A percentile compares a stretch with the other conserved stretches of the same genome.
phyloP scores from a whole-genome alignment of 2,888 invertebrate species.

The Lepidocyrtinus sp. region DNA sequence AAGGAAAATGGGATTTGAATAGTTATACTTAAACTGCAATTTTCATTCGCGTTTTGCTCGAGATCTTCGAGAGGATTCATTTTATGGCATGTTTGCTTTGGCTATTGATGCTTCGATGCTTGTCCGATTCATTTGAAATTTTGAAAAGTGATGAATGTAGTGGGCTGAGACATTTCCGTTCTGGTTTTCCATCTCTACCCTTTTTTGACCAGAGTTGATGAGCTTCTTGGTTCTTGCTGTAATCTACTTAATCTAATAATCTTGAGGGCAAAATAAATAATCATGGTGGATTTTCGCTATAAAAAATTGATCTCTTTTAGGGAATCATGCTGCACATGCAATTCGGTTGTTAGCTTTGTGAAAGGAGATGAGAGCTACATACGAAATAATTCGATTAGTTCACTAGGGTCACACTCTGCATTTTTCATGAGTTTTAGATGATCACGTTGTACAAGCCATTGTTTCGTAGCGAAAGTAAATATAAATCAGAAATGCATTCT shows the following conservation, averaged over 20 bases:
- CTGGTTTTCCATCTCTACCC: neutral
- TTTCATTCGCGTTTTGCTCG: neutral
- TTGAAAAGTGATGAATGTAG: neutral
- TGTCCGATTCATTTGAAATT: neutral
- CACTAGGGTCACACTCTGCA: too few species aligned
- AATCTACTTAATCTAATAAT: neutral
- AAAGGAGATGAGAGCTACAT: neutral
- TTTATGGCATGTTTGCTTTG: neutral
- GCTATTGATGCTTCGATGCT: neutral
- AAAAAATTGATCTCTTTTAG: neutral
- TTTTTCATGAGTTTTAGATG: neutral
- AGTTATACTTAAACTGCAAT: neutral
- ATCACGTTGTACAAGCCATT: neutral
- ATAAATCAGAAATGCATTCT: neutral
- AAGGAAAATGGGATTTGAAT: neutral
- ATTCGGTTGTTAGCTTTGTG: neutral
- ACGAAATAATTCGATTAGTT: too few species aligned
- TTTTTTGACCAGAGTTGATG: neutral
- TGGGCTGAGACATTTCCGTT: neutral
- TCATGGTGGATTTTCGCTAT: neutral
- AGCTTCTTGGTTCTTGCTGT: neutral
- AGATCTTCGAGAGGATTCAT: neutral
- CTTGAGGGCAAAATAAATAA: neutral
- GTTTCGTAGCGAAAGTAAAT: neutral
- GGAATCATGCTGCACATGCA: neutral